A percentile compares a stretch with the other conserved stretches of the same genome.
These are phyloP conservation scores for Ptilorrhoa leucosticta DNA, from an alignment of 2,113 vertebrate species.

Conservation along the genomic window DNA sequence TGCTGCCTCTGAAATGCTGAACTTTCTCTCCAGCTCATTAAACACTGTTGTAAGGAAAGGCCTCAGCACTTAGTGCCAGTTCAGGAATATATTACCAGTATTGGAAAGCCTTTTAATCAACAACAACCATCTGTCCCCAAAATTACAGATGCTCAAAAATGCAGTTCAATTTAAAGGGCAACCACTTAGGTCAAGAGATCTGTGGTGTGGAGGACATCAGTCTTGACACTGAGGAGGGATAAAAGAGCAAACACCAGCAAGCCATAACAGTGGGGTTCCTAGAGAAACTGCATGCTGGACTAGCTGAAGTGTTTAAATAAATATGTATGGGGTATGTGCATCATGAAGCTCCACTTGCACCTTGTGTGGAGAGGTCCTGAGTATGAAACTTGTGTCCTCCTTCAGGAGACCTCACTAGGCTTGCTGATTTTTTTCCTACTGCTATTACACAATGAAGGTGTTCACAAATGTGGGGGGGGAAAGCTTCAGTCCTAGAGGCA, in stretches of 20 bases:
- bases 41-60: neutral
- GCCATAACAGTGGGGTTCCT: neutral
- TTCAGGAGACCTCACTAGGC: neutral
- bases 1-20: neutral
- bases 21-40: neutral
- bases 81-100: neutral
- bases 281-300: neutral
- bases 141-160: neutral
- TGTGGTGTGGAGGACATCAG: neutral
- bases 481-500: neutral
- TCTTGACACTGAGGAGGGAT: neutral
- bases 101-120: neutral
- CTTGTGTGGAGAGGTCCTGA: neutral
- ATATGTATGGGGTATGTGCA: neutral
- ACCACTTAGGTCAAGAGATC: neutral
- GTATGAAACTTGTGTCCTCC: neutral
- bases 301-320: neutral
- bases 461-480: neutral
- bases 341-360: neutral
- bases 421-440: neutral
- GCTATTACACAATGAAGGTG: neutral
- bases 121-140: neutral
- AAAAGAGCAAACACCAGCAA: neutral
- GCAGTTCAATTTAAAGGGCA: neutral
- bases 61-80: neutral